Percentiles rank a stretch among this genome's conserved stretches.
These are phyloP conservation scores for Sycophila sp. DNA, from an alignment of 1,140 invertebrate genomes.

Conservation along the genomic window DNA sequence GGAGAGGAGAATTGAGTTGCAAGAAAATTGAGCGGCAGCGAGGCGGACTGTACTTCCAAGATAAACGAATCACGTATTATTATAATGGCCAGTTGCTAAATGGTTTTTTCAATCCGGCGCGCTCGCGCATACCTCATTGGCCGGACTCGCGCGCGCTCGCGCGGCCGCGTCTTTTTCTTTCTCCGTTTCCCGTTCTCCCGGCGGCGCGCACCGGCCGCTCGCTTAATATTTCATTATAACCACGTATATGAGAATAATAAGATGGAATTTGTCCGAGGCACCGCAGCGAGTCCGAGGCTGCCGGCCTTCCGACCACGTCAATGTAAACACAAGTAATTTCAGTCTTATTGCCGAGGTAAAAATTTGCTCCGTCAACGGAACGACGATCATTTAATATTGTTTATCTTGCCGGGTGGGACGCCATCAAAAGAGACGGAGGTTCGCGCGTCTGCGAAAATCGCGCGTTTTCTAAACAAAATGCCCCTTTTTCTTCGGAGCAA, in stretches of 20 bases:
- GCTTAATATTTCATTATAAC: conserved; percentile 65
- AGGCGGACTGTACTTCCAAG: conserved; percentile 49
- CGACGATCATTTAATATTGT: conserved; percentile 45
- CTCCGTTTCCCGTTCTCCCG: conserved; percentile 13
- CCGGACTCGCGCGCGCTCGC: conserved; percentile 2
- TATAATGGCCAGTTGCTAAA: conserved; percentile 68
- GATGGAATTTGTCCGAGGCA: conserved; percentile 58
- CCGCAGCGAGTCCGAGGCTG: conserved; percentile 44
- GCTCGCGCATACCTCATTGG: conserved; percentile 42
- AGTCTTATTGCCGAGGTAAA: conserved; percentile 51
- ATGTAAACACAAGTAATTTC: conserved; percentile 53
- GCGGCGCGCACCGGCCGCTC: conserved; percentile 47
- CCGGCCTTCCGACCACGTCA: conserved; percentile 46
- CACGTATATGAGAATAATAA: conserved; percentile 65
- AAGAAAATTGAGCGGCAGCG: conserved; percentile 39
- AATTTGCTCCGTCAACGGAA: conserved; percentile 44
- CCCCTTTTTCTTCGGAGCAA: too few relatives aligned
- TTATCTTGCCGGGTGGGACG: neutral
- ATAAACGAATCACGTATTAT: conserved; percentile 69
- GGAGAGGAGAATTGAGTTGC: conserved; percentile 47
- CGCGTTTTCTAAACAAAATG: neutral
- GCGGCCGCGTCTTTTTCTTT: conserved; percentile 36
- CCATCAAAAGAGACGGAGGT: too few relatives aligned
- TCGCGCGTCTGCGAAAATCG: neutral
- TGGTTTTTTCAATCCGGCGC: conserved; percentile 66